Evolutionary conservation across 2,888 invertebrate species (phyloP).

Genomic region (Spialia ferax): DNA sequence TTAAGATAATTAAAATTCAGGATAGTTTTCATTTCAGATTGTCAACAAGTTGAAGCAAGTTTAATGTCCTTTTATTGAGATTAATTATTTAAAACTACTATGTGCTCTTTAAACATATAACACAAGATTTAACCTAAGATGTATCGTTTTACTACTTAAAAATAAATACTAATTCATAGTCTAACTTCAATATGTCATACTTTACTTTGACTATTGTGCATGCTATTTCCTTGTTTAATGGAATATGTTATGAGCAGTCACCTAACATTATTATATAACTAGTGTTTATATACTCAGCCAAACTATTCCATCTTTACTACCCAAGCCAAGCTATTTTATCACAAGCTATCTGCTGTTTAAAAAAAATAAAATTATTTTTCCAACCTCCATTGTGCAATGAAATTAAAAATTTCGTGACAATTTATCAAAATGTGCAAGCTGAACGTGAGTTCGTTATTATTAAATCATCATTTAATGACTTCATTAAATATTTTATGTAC

Average conservation of each 20-base stretch:
- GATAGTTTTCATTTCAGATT: no score
- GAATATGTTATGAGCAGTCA: neutral
- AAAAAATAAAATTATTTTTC: neutral
- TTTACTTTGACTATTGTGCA: neutral
- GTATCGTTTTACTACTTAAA: neutral
- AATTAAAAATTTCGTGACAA: neutral
- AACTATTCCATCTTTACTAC: neutral
- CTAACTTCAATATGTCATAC: neutral
- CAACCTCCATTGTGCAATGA: neutral
- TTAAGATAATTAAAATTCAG: neutral
- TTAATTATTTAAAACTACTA: neutral
- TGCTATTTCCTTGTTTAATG: neutral
- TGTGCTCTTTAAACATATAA: neutral
- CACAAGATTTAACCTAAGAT: neutral
- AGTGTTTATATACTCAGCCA: neutral
- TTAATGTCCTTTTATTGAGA: neutral
- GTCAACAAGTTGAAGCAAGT: neutral
- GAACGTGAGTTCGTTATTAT: neutral
- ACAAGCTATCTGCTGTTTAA: neutral
- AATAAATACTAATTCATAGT: neutral
- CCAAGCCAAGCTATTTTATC: neutral
- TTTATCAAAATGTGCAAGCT: neutral
- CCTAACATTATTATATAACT: neutral
- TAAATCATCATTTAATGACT: neutral
- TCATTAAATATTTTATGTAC: neutral